Conservation (phyloP, 2,888 invertebrate genomes). For the Amiota minor region DNA sequence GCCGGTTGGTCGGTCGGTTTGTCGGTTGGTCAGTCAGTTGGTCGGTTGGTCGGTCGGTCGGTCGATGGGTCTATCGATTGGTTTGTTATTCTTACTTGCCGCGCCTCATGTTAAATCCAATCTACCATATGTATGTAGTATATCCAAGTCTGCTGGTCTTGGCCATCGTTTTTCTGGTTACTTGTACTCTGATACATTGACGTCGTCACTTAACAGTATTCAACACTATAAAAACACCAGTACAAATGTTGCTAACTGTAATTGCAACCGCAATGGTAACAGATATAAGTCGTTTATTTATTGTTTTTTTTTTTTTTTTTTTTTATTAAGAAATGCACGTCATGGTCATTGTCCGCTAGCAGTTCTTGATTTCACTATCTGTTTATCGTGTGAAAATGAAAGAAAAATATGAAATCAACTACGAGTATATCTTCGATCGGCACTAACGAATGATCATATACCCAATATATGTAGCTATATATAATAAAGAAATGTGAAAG, state of each 20-base stretch:
- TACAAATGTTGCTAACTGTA: constrained; percentile 32
- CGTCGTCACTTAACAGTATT: constrained; percentile 42
- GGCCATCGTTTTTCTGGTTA: constrained; percentile 3
- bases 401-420: too few species aligned
- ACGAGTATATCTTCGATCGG: too few species aligned
- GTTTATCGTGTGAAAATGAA: too few species aligned
- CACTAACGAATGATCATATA: too few species aligned
- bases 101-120: constrained; percentile 40
- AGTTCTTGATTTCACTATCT: constrained; percentile 32
- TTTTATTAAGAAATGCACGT: constrained; percentile 80
- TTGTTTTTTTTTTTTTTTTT: not conserved
- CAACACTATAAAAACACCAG: not conserved
- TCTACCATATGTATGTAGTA: constrained; percentile 26
- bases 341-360: constrained; percentile 80
- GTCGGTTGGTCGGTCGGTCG: not conserved
- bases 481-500: too few species aligned
- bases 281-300: constrained; percentile 20
- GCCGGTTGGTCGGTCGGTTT: not conserved
- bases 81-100: constrained; percentile 21
- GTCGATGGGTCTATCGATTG: not conserved
- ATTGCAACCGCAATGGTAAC: constrained; percentile 29
- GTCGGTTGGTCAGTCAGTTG: not conserved
- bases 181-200: not conserved
- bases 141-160: constrained; percentile 10
- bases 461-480: too few species aligned